Evolutionary conservation across 2,888 invertebrate genomes (phyloP), one percentile per base, ranked within the genome.

Genomic region (Helicoverpa assulta): DNA sequence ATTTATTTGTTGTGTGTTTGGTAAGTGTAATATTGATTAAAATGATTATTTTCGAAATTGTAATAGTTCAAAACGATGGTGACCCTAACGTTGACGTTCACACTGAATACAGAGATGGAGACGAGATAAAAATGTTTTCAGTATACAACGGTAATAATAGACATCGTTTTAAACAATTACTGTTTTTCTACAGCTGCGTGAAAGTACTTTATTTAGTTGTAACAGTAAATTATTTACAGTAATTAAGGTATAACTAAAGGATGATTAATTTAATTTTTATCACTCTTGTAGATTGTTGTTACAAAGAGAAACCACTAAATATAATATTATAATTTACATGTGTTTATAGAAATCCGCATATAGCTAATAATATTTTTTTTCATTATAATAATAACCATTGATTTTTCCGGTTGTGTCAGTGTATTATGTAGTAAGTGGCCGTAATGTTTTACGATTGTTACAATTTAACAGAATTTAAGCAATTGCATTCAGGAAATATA

Each of bases 61-160:
- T 16, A 2, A 56, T 12, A 61, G 37, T 21, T 47, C 29, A 0
- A 68, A 62, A 62, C 7, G 19, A 67, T 82, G 83, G 83, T 76
- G 21, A 75, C 81, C 81, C 81, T 81, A 73, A 63, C 51, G 64
- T 67, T 79, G 77, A 78, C 83, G 76, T 86, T 84, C 80, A 77
- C 80, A 79, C 75, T 82, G 81, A 81, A 86, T 88, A 79, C 66
- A 78, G 81, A 66, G 69, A 60, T 16, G 68, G 70, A 81, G 80
- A 78, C 66, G 78, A 81, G 74, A 85, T 77, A 84, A 85, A 84
- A 85, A 80, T 83, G 70, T 79, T 81, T 75, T 76, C 73, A 53
- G 74, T 67, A 77, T 69, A 78, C 83, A 84, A 71, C 60, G 83
- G 73, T 65, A 82, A 84, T 84, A 84, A 84, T 78, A 84, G 74